Base-by-base conservation (phyloP, 2,888 invertebrate species). In the Dicyrtoma fusca region DNA sequence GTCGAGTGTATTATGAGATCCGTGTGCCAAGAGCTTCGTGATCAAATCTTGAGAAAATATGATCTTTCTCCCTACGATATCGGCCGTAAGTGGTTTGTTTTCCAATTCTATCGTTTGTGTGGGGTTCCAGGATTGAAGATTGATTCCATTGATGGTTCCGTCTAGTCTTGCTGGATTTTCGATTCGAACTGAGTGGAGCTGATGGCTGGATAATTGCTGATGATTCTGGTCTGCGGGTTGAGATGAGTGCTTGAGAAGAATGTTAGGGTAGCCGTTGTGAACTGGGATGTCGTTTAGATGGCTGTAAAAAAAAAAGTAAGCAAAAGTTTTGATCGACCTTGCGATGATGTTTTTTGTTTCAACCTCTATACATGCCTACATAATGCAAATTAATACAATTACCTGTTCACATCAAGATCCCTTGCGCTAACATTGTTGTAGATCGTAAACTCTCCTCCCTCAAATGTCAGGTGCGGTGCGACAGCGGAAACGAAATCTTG, bases 141-240 rank as follows among this genome's bases (percentile, higher is more conserved):
- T 42, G 13, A 65, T 25, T 34, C 34, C 42, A 53, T 65, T 65
- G 8, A 65, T 53, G 3, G 49, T 53, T 34, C 65, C 65, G 10
- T 51, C 1, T 23, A 64, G n/a, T 3, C 6, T 45, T 10, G 49
- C 23, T 10, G 51, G 23, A 2, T 10, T 34, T 51, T 53, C 34
- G 10, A 65, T 13, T 19, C 26, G 51, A 17, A 65, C 1, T 2
- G 26, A 14, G 14, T 65, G 25, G 10, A 65, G 19, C 4, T 47
- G 17, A 1, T 53, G 65, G n/a, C 65, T 53, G 1, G 1, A 17
- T 11, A 65, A 2, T 19, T 34, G 25, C 19, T 65, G 65, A 17
- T 19, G 19, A 1, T 2, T 57, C 1, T 25, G 17, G 0, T 3
- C 13, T 47, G 47, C 11, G 8, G 65, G 34, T 5, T 34, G 34